Evolutionary conservation across 2,888 invertebrate species (phyloP), one percentile per base, ranked within the genome.

Genomic region (Arrhopalites spinosus): DNA sequence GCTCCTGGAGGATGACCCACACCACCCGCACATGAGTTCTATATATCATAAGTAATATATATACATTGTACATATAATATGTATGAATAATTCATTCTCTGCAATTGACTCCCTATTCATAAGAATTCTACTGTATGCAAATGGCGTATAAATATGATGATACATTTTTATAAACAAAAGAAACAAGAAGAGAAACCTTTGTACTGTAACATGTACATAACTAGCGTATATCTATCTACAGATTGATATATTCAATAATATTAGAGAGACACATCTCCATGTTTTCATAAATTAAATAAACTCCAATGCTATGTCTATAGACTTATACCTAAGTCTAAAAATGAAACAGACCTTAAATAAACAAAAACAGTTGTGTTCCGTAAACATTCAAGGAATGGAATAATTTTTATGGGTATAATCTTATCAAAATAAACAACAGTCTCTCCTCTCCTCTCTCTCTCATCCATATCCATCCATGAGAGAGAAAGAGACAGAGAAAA

Each of bases 1-100:
- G 81, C 82, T 25, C 82, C 82, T 15, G 82, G 82, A 36, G 81
- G 81, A 78, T 79, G 79, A 56, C 81, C 80, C 61, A 79, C 77
- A 63, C 70, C 68, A 15, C 81, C 81, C 30, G 82, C 23, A 53
- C 53, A 20, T 53, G 53, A 17, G 15, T 20, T 53, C 53, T 17
- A 53, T 53, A 5, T 17, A 53, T 53, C 3, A 8, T 53, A 53
- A 53, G 3, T 53, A 53, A 8, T 17, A 17, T 20, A 17, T 20
- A 5, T 53, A 20, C 53, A 53, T 53, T 53, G 53, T 20, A 17
- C 8, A 53, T 53, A 8, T 53, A 53, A 5, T 53, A 17, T 8
- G 47, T 8, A 53, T 20, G 15, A 20, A 53, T 17, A 8, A 53
- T 20, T 2, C 53, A 20, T 20, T 53, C 53, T 17, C 15, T 15